phyloP scores from a whole-genome alignment of 2,113 vertebrate species.

The Macaca fascicularis region T2T-MFA8v1.1 NC_088381.1:37461001-37461500 shows the following conservation, averaged over 20 bases:
- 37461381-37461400: not conserved
- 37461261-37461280: constrained; percentile 30
- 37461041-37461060: not conserved
- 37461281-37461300: constrained; percentile 11
- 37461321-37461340: not conserved
- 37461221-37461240: not conserved
- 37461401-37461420: not conserved
- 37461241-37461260: not conserved
- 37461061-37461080: not conserved
- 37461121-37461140: not conserved
- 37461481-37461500: not conserved
- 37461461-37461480: not conserved
- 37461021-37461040: not conserved
- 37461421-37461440: not conserved
- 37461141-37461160: not conserved
- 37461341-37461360: accelerated
- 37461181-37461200: not conserved
- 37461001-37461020: not conserved
- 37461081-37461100: not conserved
- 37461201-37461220: not conserved
- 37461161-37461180: constrained; percentile 15
- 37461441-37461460: not conserved
- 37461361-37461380: not conserved
- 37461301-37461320: not conserved
- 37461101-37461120: not conserved